Conservation (phyloP, 2,888 invertebrate species). For the Xylota sylvarum region DNA sequence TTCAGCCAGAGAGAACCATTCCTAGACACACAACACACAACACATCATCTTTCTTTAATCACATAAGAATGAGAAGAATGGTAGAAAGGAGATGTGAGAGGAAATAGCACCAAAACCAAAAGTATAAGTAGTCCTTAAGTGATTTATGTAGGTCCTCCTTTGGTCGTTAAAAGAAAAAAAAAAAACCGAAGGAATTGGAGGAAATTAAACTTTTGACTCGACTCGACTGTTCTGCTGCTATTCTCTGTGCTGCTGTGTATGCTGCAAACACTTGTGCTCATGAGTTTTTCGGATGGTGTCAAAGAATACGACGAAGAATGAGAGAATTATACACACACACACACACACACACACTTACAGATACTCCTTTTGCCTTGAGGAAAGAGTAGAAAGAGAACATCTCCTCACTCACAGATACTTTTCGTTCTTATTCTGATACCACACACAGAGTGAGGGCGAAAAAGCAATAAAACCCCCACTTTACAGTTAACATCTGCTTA, state of each 20-base stretch:
- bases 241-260: not conserved
- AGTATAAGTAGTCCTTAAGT: conserved; percentile 71
- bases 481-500: conserved; percentile 60
- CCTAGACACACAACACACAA: not conserved
- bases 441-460: conserved; percentile 39
- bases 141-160: conserved; percentile 71
- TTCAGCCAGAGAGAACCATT: conserved; percentile 18
- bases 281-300: conserved; percentile 22
- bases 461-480: conserved; percentile 49
- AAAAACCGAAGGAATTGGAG: conserved; percentile 40
- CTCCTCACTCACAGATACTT: conserved; percentile 18
- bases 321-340: conserved; percentile 13
- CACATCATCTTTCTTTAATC: conserved; percentile 62
- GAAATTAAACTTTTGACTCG: conserved; percentile 69
- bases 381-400: conserved; percentile 18
- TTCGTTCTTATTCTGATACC: conserved; percentile 16
- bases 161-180: conserved; percentile 52
- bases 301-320: not conserved
- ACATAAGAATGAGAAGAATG: conserved; percentile 38
- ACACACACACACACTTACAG: not conserved
- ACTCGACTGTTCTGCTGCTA: conserved; percentile 2
- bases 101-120: conserved; percentile 26
- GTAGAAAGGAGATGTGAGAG: not conserved
- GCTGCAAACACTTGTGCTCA: conserved; percentile 44
- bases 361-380: not conserved